Evolutionary conservation across 1,140 invertebrate species (phyloP), one percentile per base, ranked within the genome.

Genomic region (Andricus grossulariae): DNA sequence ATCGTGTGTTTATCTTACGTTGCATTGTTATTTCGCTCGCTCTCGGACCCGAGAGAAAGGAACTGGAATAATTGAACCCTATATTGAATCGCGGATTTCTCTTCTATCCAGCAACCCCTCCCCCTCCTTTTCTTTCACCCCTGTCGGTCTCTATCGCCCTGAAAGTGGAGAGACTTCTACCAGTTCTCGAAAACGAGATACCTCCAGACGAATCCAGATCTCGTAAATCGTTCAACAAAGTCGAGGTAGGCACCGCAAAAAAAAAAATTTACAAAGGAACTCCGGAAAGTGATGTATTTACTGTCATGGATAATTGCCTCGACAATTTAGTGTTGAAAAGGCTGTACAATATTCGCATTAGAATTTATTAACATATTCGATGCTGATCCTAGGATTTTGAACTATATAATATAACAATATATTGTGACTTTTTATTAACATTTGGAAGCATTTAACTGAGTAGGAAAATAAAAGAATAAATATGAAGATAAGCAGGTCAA

Each of bases 1-100:
- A 85, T 85, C 86, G 80, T 76, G 76, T 85, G 84, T 88, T 88
- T 88, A 88, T 88, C 87, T 87, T 85, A 83, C 81, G 79, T 80
- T 73, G 84, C 85, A 87, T 88, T 88, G 87, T 88, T 88, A 85
- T 86, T 88, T 87, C 81, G 75, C 84, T 81, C 81, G 60, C 66
- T 79, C 76, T 81, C 72, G 32, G 72, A 54, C 15, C 50, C 74
- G 60, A 74, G 82, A 82, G 85, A 84, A 88, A 86, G 80, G 82
- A 83, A 83, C 78, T 75, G 77, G 85, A 84, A 88, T 88, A 87
- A 89, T 88, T 88, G 84, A 84, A 85, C 85, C 80, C 82, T 77
- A 72, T 82, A 85, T 83, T 84, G 79, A 80, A 81, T 84, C 81
- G 75, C 78, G 85, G 77, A 83, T 85, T 82, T 81, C 80, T 52